These are phyloP conservation scores for Takifugu ocellatus DNA, from an alignment of 2,797 vertebrate species.

Conservation along the genomic window DNA sequence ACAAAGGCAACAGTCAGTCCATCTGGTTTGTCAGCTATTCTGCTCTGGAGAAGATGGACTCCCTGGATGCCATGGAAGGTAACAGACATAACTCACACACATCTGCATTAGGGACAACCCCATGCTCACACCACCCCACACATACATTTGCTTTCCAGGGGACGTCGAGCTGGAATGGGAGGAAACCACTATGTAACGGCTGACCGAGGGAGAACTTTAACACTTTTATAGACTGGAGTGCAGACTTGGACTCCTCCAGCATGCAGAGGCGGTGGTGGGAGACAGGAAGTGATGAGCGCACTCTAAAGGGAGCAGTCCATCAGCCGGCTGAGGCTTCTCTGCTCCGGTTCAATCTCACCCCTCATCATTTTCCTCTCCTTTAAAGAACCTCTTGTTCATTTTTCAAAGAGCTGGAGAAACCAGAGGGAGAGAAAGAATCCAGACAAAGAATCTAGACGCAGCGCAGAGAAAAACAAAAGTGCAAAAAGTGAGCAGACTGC, in stretches of 20 bases:
- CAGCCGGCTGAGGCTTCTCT: constrained; percentile 20
- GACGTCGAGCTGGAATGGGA: constrained; percentile 98
- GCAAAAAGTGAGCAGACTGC: constrained; percentile 11
- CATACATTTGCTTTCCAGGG: constrained; percentile 68
- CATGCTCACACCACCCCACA: neutral
- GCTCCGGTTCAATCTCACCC: constrained; percentile 32
- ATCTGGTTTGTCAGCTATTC: constrained; percentile 97
- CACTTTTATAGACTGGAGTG: constrained; percentile 13
- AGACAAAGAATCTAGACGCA: constrained; percentile 4
- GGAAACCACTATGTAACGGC: constrained; percentile 93
- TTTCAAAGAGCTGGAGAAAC: constrained; percentile 30
- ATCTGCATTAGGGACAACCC: neutral
- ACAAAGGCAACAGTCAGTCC: constrained; percentile 88
- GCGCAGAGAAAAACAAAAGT: constrained; percentile 6
- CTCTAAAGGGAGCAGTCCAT: constrained; percentile 22
- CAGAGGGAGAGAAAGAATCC: constrained; percentile 5
- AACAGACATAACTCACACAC: constrained; percentile 38
- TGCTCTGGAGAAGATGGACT: constrained; percentile 97
- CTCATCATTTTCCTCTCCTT: constrained; percentile 29
- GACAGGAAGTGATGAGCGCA: constrained; percentile 21
- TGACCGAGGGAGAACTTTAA: constrained; percentile 9
- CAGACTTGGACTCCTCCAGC: constrained; percentile 13
- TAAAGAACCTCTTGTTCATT: constrained; percentile 26
- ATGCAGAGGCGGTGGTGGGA: constrained; percentile 2
- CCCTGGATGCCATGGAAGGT: constrained; percentile 98